phyloP scores from a whole-genome alignment of 2,113 vertebrate genomes.

The Phainopepla nitens region DNA sequence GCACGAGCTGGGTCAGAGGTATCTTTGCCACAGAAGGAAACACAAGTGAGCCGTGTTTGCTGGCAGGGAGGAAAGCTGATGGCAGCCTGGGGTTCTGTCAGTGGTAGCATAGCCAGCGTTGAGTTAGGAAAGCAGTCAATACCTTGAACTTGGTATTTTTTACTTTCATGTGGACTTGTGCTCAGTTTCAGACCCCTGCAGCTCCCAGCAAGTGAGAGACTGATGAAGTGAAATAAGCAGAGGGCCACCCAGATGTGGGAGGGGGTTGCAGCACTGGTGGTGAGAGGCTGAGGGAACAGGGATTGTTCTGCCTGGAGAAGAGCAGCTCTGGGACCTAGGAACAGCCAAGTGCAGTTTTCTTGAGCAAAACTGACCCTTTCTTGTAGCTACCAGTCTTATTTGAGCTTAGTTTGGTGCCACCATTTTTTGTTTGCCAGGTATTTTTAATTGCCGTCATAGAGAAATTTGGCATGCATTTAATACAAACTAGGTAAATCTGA shows the following conservation, averaged over 20 bases:
- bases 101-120: fast-evolving
- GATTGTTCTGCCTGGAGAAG: background rate
- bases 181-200: background rate
- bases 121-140: background rate
- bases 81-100: background rate
- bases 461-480: background rate
- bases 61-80: background rate
- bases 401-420: background rate
- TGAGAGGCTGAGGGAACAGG: background rate
- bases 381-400: background rate
- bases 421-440: background rate
- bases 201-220: background rate
- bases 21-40: fast-evolving
- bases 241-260: background rate
- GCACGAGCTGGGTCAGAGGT: background rate
- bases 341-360: background rate
- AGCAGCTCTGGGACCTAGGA: background rate
- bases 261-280: background rate
- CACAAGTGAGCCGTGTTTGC: background rate
- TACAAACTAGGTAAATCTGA: background rate
- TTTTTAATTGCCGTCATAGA: background rate
- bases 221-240: background rate
- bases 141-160: background rate
- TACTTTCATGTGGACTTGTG: background rate
- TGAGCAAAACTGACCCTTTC: background rate